phyloP scores from a whole-genome alignment of 1,140 invertebrate species.

The Triops longicaudatus region DNA sequence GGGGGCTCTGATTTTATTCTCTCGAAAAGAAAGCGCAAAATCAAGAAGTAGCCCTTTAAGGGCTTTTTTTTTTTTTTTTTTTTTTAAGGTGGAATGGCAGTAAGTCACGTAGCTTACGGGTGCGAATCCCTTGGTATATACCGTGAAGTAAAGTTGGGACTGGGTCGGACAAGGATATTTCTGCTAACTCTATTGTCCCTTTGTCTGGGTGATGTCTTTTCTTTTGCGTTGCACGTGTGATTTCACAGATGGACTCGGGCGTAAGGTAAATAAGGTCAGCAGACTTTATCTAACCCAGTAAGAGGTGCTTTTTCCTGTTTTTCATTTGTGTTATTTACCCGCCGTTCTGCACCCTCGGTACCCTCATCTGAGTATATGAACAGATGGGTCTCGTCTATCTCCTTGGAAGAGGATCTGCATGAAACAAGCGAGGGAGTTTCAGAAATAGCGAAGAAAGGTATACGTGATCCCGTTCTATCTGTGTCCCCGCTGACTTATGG shows the following conservation, averaged over 20 bases:
- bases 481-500: not conserved
- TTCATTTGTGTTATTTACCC: not conserved
- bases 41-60: too few relatives aligned
- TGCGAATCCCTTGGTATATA: too few relatives aligned
- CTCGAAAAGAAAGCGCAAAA: too few relatives aligned
- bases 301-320: not conserved
- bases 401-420: not conserved
- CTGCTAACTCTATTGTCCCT: not conserved
- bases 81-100: too few relatives aligned
- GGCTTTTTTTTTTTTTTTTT: too few relatives aligned
- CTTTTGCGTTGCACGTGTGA: not conserved
- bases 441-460: not conserved
- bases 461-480: not conserved
- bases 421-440: not conserved
- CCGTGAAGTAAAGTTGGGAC: too few relatives aligned
- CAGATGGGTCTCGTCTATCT: not conserved
- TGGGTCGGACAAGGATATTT: slow-evolving; percentile 6
- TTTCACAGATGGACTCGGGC: not conserved
- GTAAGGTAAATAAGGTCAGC: slow-evolving; percentile 10
- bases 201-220: not conserved
- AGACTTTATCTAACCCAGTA: slow-evolving; percentile 1
- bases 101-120: too few relatives aligned
- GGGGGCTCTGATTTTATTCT: too few relatives aligned
- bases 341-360: not conserved
- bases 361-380: not conserved